Evolutionary conservation across 2,113 vertebrate genomes (phyloP).

Genomic region (Lagopus muta): DNA sequence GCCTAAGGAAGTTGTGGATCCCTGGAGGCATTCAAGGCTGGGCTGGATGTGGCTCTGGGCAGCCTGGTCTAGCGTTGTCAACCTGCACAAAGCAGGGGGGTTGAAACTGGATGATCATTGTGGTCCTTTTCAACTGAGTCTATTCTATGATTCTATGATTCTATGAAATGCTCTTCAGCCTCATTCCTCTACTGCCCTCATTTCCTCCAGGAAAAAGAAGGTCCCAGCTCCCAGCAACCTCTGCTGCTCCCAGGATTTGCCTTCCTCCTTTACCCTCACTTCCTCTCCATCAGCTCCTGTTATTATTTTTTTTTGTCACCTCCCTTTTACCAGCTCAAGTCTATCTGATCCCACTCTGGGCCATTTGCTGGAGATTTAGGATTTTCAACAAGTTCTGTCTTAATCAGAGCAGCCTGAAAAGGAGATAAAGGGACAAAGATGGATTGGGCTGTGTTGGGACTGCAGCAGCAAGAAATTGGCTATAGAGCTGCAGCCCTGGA

Average conservation of each 20-base stretch:
- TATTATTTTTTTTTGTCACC: background rate
- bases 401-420: background rate
- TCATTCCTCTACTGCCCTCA: background rate
- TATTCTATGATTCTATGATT: no score
- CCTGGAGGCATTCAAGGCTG: no score
- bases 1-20: no score
- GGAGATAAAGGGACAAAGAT: rapidly evolving
- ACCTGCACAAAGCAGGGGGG: no score
- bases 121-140: no score
- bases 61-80: no score
- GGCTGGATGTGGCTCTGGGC: no score
- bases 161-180: background rate
- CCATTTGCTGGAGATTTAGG: background rate
- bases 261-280: background rate
- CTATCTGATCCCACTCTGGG: background rate
- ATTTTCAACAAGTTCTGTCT: background rate
- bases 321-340: background rate
- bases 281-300: background rate
- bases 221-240: background rate
- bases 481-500: background rate
- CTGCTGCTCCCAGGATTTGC: background rate
- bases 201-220: background rate
- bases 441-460: background rate
- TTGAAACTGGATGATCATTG: no score
- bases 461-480: background rate